A percentile compares a stretch with the other conserved stretches of the same genome.
Evolutionary conservation across 2,888 invertebrate species (phyloP).

Genomic region (Nineta flava): DNA sequence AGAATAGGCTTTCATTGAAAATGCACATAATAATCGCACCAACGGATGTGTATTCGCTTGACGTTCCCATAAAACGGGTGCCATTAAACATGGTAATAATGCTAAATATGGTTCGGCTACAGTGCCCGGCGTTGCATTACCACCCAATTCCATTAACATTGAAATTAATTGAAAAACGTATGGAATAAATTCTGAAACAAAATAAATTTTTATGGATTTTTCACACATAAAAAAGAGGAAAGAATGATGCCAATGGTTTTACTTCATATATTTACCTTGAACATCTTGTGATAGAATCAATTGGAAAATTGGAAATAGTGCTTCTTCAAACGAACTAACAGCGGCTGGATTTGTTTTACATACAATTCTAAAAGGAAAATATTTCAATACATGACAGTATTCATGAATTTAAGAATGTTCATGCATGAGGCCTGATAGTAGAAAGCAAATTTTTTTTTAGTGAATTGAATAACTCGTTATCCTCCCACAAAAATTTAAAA

Average conservation of each 20-base stretch:
- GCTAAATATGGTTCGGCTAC: constrained; percentile 76
- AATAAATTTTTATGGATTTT: not conserved
- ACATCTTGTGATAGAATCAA: constrained; percentile 87
- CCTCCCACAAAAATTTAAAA: no score
- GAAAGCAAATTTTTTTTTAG: no score
- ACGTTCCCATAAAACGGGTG: constrained; percentile 86
- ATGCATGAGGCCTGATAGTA: no score
- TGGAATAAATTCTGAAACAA: constrained; percentile 78
- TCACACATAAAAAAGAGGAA: not conserved
- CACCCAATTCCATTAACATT: constrained; percentile 61
- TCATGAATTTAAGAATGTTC: no score
- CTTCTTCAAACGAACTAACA: constrained; percentile 77
- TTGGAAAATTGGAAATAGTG: constrained; percentile 90
- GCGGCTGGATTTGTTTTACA: constrained; percentile 67
- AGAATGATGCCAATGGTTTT: no score
- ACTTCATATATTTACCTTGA: constrained; percentile 45
- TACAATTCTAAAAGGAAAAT: constrained; percentile 46
- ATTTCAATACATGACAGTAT: not conserved
- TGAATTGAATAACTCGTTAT: no score
- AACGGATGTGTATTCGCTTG: constrained; percentile 87
- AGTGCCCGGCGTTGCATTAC: constrained; percentile 25
- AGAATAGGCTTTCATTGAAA: constrained; percentile 52
- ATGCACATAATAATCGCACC: constrained; percentile 80
- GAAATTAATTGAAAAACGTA: constrained; percentile 97
- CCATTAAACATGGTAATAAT: constrained; percentile 76